Conservation (phyloP, 2,797 vertebrate species). For the Tokudaia tokunoshimensis region DNA sequence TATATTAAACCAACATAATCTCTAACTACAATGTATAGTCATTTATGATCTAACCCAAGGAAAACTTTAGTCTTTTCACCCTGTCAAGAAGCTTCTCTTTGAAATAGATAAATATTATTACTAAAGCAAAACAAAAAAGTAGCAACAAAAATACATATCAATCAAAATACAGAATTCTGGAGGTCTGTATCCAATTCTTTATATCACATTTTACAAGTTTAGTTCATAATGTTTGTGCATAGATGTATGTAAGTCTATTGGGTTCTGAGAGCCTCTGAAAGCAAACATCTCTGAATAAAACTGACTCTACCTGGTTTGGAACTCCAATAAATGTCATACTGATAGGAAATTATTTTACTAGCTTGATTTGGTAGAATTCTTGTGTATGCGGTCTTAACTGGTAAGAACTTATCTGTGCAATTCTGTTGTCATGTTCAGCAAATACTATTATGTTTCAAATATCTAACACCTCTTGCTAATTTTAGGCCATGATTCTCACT, state of each 20-base stretch:
- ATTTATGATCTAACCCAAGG: too few species aligned
- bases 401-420: neutral
- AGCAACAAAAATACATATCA: neutral
- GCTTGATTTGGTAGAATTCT: neutral
- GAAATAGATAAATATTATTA: neutral
- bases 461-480: too few species aligned
- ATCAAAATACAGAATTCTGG: neutral
- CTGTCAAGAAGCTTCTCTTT: neutral
- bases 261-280: neutral
- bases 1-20: neutral
- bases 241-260: neutral
- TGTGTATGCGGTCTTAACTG: neutral
- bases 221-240: neutral
- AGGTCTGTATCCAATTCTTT: neutral
- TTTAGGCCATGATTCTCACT: neutral
- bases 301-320: neutral
- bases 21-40: neutral
- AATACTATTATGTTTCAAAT: too few species aligned
- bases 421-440: neutral
- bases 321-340: neutral
- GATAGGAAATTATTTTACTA: neutral
- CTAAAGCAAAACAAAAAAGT: neutral
- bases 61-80: too few species aligned
- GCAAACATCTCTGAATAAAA: neutral
- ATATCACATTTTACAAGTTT: accelerated